Base-by-base conservation (phyloP, 53 echinoderm and acorn worm species). In the Mesocentrotus franciscanus region DNA sequence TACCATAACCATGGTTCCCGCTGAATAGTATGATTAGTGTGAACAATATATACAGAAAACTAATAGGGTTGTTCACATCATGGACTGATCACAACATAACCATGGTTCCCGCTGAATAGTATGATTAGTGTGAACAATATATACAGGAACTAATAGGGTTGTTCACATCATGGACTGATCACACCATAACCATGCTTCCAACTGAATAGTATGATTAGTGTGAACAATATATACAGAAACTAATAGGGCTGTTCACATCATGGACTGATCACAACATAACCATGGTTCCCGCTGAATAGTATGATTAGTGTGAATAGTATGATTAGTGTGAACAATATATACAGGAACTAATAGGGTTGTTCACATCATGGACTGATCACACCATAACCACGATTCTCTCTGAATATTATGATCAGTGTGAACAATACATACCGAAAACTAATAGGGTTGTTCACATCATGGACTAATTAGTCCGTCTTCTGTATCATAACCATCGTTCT, bases 1-100 rank as follows among this genome's bases (percentile, higher is more conserved):
- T 97, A 98, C 95, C 96, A 96, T 66, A 96, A 97, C 96, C 97
- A 96, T 16, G 96, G 97, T 75, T 98, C 97, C 95, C 96, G 96
- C 94, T 94, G 60, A 61, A 60, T 34, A 83, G 35, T 24, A 90
- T 55, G 22, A 27, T 56, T 75, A 59, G 90, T 90, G 60, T 90
- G 90, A 90, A 90, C 60, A 90, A 9, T 89, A n/a, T n/a, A 60
- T n/a, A 60, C 60, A 90, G 58, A 59, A 78, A 60, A 60, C 58
- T 90, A 58, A 60, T 60, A 59, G 29, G 90, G 29, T 90, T 58
- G 90, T 90, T 90, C 89, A 89, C 59, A 78, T n/a, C 9, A 34
- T 34, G 13, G 14, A 12, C 27, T 17, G 12, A 78, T 78, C 61
- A 61, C 2, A 18, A 8, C 2, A 61, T 11, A 61, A 18, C 39